phyloP scores from a whole-genome alignment of 2,888 invertebrate genomes.

The Heteromyza rotundicornis region DNA sequence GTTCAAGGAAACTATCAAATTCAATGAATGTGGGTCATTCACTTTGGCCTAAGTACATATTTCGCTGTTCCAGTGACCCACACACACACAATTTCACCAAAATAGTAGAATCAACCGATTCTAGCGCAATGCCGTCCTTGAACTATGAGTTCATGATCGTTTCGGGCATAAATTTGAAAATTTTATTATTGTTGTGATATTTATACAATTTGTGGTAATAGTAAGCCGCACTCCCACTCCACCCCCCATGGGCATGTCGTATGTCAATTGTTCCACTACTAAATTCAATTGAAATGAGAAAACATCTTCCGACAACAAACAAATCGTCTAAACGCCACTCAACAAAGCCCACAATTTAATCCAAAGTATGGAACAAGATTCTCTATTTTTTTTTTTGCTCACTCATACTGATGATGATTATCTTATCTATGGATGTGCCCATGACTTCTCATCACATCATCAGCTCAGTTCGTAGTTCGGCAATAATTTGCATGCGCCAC shows the following conservation, averaged over 20 bases:
- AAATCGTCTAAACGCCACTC: conserved; percentile 15
- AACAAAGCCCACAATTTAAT: neutral
- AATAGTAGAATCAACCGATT: conserved; percentile 6
- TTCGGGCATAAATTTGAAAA: neutral
- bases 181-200: neutral
- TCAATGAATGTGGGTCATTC: conserved; percentile 10
- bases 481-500: no score
- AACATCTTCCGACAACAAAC: conserved; percentile 24
- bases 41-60: neutral
- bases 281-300: no score
- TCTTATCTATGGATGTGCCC: conserved; percentile 37
- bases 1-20: no score
- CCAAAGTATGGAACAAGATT: no score
- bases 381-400: no score
- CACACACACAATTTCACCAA: conserved; percentile 1
- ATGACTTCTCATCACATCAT: conserved; percentile 45
- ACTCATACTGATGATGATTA: neutral
- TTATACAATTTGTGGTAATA: no score
- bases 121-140: conserved; percentile 8
- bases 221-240: no score
- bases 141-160: conserved; percentile 18
- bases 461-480: no score
- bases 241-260: no score
- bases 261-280: no score
- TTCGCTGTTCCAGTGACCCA: conserved; percentile 11